Base-by-base conservation (phyloP, 1,140 invertebrate genomes). In the Drosophila sp. region DNA sequence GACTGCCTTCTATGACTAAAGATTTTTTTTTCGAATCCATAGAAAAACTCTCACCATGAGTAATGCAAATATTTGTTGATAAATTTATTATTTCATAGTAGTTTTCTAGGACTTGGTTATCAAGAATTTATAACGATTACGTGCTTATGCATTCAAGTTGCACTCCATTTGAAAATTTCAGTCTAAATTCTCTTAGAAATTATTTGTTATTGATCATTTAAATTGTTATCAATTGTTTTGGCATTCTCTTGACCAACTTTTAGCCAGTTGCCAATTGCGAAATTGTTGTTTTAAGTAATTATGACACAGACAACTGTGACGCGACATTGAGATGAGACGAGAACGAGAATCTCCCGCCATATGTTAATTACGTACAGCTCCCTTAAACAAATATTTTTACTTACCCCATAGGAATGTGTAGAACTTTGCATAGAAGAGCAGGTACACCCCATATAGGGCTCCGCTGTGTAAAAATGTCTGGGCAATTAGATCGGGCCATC, bases 371-470 rank as follows among this genome's bases (percentile, higher is more conserved):
- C 29, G 44, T 44, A 17, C 29, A 17, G 17, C 17, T 17, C 17
- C 27, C 50, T 7, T 56, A 27, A 55, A 23, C 5, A 32, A n/a
- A 23, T 35, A 47, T 29, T 41, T 23, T 6, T 72, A 94, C 95
- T 94, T 93, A 97, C 96, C 95, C 94, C 95, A 96, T 61, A 96
- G 72, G 54, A 93, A 91, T 69, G 96, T 96, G 62, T 94, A 92
- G 62, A 95, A 90, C 81, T 94, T 95, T n/a, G 95, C 95, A 73
- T 94, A 93, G 71, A 92, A 92, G 0, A 95, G 93, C 66, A 96
- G 92, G 80, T 94, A 96, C 1, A 96, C 66, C 60, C 96, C 96
- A 84, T 96, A 96, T 2, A 96, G 60, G 68, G 94, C 94, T 17
- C 95, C 95, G 64, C 91, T 84, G 91, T 96, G 96, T 72, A 96